A percentile compares a stretch with the other conserved stretches of the same genome.
phyloP scores from a whole-genome alignment of 2,888 invertebrate genomes.

The Mantis religiosa region DNA sequence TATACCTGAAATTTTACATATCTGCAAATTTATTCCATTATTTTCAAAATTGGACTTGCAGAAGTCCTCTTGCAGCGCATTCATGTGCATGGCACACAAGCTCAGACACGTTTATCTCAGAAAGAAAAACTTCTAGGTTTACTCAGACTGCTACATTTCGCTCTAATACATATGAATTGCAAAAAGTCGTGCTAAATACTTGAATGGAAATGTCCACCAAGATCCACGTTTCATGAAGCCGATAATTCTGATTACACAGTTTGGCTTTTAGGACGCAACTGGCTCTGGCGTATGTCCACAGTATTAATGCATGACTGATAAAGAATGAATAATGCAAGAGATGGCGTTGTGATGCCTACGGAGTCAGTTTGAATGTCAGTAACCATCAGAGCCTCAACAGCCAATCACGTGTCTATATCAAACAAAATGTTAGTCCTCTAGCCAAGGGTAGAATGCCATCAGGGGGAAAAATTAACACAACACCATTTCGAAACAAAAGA shows the following conservation, averaged over 20 bases:
- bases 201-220: not conserved
- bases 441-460: not conserved
- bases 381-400: not conserved
- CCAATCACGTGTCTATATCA: not conserved
- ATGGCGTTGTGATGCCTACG: not conserved
- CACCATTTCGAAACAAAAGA: not conserved
- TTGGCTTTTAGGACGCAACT: not conserved
- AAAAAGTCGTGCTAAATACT: no score
- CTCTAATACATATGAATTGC: no score
- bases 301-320: not conserved
- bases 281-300: not conserved
- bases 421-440: not conserved
- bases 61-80: no score
- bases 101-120: no score
- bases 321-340: not conserved
- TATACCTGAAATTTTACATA: no score
- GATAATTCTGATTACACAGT: not conserved
- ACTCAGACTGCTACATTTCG: no score
- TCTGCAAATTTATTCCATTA: no score
- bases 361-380: not conserved
- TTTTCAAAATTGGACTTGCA: no score
- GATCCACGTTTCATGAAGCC: not conserved
- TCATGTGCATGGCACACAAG: no score
- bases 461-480: not conserved
- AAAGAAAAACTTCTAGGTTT: no score